Base-by-base conservation (phyloP, 2,113 vertebrate species). In the Leucosticte australis region DNA sequence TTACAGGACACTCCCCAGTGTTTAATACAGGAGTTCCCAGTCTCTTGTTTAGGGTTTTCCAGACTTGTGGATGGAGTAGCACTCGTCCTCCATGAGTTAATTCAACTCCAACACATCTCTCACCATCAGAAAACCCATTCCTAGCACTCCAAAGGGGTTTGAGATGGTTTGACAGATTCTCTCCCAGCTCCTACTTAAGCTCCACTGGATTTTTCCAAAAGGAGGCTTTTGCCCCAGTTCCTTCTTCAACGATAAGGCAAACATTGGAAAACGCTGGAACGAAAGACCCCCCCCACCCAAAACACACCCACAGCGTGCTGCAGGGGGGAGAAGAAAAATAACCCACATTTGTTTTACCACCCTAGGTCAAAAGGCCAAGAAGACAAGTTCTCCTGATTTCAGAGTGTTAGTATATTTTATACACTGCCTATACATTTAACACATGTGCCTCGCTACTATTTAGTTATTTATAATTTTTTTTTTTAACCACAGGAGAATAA, bases 401-500 rank as follows among this genome's bases (percentile, higher is more conserved):
- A 96, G 95, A 96, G 96, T 93, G 95, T 95, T 96, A 97, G 95
- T 94, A 96, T 64, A 89, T 83, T 92, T 95, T 91, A 96, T 97
- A 97, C 84, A 92, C 87, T 94, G 89, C 90, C 93, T 97, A 93
- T 96, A 93, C 87, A 90, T 94, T 97, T 94, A 96, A 96, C 96
- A 96, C 97, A 98, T 98, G 98, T 98, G 98, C 98, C 98, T 98
- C 95, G 95, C 95, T 96, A 97, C 98, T 98, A 92, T 95, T 93
- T 90, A 93, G 82, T 96, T 92, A 94, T 95, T 92, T 96, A 94
- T 96, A 89, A 20, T 73, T 80, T 60, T 68, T 53, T 39, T 87
- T 97, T 98, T 89, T 94, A 98, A 98, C 99, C 99, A 99, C 99
- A 99, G 99, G 98, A 98, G 96, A 98, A 98, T 97, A 98, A 98